Evolutionary conservation across 2,888 invertebrate species (phyloP).

Genomic region (Stenodera caucasica): DNA sequence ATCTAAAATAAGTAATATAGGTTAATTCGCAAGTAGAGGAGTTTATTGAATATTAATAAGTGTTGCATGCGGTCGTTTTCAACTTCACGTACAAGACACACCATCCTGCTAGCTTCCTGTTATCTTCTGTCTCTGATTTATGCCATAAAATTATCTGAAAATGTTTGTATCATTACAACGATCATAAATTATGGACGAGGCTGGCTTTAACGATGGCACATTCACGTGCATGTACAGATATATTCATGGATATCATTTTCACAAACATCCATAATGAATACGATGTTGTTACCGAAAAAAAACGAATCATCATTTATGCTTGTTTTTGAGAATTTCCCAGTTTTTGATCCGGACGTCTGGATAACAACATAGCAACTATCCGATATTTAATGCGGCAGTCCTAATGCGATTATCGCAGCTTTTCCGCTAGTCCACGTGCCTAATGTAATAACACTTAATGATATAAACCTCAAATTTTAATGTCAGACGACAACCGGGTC

Average conservation of each 20-base stretch:
- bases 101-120: constrained; percentile 23
- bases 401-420: constrained; percentile 39
- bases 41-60: constrained; percentile 27
- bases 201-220: neutral
- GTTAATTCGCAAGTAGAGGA: constrained; percentile 15
- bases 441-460: constrained; percentile 39
- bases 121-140: constrained; percentile 23
- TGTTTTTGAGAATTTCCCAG: too few relatives aligned
- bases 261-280: neutral
- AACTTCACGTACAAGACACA: constrained; percentile 23
- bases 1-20: constrained; percentile 10
- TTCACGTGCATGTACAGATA: neutral
- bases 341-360: constrained; percentile 13
- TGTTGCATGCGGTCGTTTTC: constrained; percentile 20
- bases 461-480: constrained; percentile 39
- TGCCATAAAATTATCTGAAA: constrained; percentile 24
- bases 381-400: constrained; percentile 41
- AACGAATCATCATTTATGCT: too few relatives aligned
- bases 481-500: constrained; percentile 35
- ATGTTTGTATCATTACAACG: neutral
- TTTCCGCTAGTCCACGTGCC: constrained; percentile 36
- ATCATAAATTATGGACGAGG: constrained; percentile 1
- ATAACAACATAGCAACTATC: constrained; percentile 31
- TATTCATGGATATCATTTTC: neutral
- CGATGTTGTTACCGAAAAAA: too few relatives aligned